Evolutionary conservation across 2,113 vertebrate species (phyloP).

Genomic region (Pycnonotus jocosus): DNA sequence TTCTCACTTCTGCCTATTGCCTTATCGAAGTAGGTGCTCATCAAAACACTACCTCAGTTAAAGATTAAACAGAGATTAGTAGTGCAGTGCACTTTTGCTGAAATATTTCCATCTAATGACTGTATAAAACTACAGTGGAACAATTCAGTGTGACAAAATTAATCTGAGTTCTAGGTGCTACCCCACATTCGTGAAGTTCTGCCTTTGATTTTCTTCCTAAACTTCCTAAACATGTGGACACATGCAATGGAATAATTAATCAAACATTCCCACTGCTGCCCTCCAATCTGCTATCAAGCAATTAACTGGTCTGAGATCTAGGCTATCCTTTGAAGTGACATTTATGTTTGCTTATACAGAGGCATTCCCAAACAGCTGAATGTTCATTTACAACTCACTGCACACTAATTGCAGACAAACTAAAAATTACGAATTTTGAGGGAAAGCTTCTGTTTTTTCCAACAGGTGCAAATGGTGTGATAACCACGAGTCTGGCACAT

Average conservation of each 20-base stretch:
- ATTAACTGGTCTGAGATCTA: neutral
- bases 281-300: neutral
- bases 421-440: neutral
- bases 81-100: neutral
- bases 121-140: neutral
- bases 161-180: neutral
- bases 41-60: neutral
- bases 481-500: neutral
- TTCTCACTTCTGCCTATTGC: neutral
- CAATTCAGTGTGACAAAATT: neutral
- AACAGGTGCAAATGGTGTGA: neutral
- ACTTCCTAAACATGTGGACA: rapidly evolving
- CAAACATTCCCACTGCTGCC: neutral
- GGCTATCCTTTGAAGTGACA: neutral
- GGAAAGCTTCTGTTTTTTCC: neutral
- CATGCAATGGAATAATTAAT: neutral
- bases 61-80: neutral
- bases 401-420: neutral
- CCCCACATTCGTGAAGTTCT: neutral
- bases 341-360: neutral
- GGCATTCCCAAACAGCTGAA: neutral
- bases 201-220: neutral
- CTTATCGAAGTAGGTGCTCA: neutral
- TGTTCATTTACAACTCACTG: neutral
- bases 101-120: neutral